Evolutionary conservation across 2,797 vertebrate genomes (phyloP), one percentile per base, ranked within the genome.

Genomic region (Urocyon cinereoargenteus): DNA sequence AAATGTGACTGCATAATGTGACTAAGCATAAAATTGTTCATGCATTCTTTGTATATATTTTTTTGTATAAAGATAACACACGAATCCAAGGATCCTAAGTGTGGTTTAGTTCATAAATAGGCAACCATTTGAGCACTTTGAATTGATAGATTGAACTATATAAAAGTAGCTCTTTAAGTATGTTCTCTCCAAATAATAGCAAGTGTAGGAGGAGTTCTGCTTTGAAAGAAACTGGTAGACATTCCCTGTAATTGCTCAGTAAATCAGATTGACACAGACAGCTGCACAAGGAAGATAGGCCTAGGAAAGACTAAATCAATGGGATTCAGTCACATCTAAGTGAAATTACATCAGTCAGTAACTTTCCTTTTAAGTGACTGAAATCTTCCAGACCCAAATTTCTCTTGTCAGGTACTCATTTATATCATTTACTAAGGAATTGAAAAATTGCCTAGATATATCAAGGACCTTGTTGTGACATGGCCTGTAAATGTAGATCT

Each of bases 291-390:
- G 98, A 98, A 99, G 99, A 99, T 98, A 99, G 90, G 97, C 99
- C 98, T 99, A 98, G 97, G 98, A 98, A 99, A 99, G 99, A 99
- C 97, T 98, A 98, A 99, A 99, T 99, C 99, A 99, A 98, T 99
- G 98, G 96, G 97, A 98, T 98, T 98, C 98, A 97, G 97, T 99
- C 97, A 97, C 97, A 98, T 97, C 98, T 98, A 98, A 99, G 99
- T 99, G 98, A 99, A 99, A 99, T 99, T 99, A 99, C 98, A 99
- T 99, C 98, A 99, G 98, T 99, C 99, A 99, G 97, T 99, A 99
- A 98, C 94, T 98, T 98, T 98, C 98, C 98, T 99, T 99, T 99
- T 99, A 99, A 99, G 98, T 99, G 98, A 99, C 98, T 99, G 98
- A 99, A 99, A 98, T 99, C 98, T 98, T 99, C 98, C 84, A 96